Conservation (phyloP, 1,140 invertebrate genomes). For the Yoshiicerus persimilis region DNA sequence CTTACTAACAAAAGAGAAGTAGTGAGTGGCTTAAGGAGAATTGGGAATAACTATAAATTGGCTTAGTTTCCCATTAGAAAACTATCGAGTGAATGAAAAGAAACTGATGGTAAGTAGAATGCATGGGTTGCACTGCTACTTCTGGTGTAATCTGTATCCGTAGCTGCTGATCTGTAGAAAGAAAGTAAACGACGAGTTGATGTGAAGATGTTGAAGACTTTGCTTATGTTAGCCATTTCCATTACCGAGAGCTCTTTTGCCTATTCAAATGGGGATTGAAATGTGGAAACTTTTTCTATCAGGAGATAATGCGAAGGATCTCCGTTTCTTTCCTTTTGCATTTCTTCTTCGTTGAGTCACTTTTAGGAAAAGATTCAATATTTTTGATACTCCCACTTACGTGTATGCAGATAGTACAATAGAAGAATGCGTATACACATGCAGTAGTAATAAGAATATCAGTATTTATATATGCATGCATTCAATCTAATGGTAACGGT, state of each 20-base stretch:
- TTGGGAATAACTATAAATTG: neutral
- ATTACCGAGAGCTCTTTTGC: neutral
- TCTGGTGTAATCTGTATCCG: neutral
- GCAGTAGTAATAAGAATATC: neutral
- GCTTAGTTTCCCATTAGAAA: constrained; percentile 3
- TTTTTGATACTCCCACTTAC: constrained; percentile 4
- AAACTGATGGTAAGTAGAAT: neutral
- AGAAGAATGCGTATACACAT: neutral
- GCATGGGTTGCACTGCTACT: neutral
- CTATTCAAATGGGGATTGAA: constrained; percentile 23
- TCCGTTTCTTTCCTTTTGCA: neutral
- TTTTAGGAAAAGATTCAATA: constrained; percentile 9
- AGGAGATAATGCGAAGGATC: constrained; percentile 32
- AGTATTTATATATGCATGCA: neutral
- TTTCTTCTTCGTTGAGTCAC: neutral
- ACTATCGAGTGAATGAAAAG: constrained; percentile 5
- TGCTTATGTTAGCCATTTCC: constrained; percentile 17
- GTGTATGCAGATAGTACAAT: neutral
- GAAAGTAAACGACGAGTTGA: neutral
- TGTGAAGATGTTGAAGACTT: neutral
- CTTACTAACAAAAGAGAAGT: neutral
- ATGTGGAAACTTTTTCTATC: constrained; percentile 43
- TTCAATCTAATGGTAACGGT: neutral
- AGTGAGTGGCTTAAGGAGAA: neutral
- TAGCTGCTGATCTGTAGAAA: neutral